Evolutionary conservation across 2,113 vertebrate genomes (phyloP).

Genomic region (Dasyurus viverrinus): DNA sequence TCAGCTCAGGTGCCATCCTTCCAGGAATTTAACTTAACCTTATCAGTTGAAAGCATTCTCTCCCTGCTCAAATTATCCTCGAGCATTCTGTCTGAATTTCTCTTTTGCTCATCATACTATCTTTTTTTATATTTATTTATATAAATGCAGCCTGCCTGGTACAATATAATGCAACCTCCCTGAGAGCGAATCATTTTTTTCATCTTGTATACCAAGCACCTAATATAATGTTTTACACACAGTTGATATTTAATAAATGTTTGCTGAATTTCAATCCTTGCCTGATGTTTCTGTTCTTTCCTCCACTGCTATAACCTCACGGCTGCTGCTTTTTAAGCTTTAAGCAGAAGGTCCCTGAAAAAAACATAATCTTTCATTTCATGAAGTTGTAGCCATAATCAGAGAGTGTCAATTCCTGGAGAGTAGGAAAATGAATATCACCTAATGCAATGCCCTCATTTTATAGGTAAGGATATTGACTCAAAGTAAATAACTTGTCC

Average conservation of each 20-base stretch:
- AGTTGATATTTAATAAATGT: background rate
- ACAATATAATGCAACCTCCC: no score
- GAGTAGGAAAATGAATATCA: background rate
- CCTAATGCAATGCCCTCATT: background rate
- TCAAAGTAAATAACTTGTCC: background rate
- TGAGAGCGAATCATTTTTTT: background rate
- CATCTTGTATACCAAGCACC: background rate
- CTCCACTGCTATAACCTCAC: background rate
- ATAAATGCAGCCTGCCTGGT: no score
- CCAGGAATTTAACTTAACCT: no score
- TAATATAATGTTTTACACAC: background rate
- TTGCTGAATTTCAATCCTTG: background rate
- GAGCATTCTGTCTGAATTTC: no score
- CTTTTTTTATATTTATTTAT: no score
- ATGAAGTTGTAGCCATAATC: background rate
- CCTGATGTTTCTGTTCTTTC: background rate
- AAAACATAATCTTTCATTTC: background rate
- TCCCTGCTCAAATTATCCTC: no score
- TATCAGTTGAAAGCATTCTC: no score
- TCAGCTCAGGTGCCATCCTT: no score
- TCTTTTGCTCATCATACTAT: no score
- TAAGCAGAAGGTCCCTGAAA: background rate
- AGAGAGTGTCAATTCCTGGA: background rate
- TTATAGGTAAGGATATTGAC: background rate
- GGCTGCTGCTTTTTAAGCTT: background rate